Conservation (phyloP, 2,113 vertebrate species). For the Phrynosoma blainvillii region DNA sequence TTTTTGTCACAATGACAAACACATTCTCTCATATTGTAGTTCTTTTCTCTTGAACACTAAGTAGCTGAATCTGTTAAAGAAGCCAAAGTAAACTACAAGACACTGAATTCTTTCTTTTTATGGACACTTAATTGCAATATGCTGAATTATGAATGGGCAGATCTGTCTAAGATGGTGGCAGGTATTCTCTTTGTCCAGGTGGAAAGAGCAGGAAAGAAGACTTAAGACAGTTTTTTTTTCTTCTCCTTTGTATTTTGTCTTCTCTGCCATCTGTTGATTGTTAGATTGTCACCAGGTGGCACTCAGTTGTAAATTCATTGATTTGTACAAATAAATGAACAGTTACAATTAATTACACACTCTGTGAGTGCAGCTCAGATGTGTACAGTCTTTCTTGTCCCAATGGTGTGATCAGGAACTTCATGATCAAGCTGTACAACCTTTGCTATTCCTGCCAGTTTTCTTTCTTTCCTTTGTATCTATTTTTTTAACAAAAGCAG, state of each 20-base stretch:
- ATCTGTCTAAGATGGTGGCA: not conserved
- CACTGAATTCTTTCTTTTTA: not conserved
- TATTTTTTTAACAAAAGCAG: not conserved
- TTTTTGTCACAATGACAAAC: not conserved
- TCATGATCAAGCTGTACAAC: constrained; percentile 37
- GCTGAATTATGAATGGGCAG: not conserved
- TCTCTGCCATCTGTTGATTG: constrained; percentile 24
- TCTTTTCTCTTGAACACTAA: not conserved
- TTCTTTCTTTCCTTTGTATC: constrained; percentile 19
- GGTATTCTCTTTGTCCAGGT: not conserved
- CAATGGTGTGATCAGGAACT: constrained; percentile 45
- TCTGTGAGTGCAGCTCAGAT: constrained; percentile 49
- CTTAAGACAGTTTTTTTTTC: constrained; percentile 8
- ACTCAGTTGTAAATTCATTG: constrained; percentile 55
- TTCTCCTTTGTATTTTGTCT: constrained; percentile 26
- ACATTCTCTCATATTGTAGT: not conserved
- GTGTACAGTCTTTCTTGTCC: not conserved
- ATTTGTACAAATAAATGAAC: constrained; percentile 67
- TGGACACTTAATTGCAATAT: not conserved
- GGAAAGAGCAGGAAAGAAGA: constrained; percentile 18
- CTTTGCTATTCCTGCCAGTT: constrained; percentile 43
- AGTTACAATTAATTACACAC: constrained; percentile 70
- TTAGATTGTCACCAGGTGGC: constrained; percentile 62
- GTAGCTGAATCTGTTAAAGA: not conserved
- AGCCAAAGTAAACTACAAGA: not conserved